These are phyloP conservation scores for Selene dorsalis DNA, from an alignment of 2,797 vertebrate species.

Conservation along the genomic window DNA sequence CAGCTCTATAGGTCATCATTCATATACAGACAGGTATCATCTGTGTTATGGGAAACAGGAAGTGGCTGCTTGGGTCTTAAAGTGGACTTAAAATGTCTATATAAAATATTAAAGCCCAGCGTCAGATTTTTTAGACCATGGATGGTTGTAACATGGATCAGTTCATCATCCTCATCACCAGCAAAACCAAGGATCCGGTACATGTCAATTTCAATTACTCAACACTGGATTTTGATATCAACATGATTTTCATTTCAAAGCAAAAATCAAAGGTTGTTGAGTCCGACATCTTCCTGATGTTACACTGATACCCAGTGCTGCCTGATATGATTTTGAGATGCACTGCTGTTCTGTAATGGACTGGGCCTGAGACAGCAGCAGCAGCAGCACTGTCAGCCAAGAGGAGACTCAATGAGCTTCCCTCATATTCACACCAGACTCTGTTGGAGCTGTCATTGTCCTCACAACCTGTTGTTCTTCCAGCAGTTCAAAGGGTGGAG, in stretches of 20 bases:
- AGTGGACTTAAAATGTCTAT: background rate
- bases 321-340: background rate
- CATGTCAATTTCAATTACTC: background rate
- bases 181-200: background rate
- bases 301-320: background rate
- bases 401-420: background rate
- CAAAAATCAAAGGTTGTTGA: background rate
- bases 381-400: background rate
- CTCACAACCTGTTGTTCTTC: background rate
- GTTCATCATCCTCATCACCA: too few relatives aligned
- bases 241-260: background rate
- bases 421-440: background rate
- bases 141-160: too few relatives aligned
- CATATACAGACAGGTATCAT: background rate
- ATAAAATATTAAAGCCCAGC: too few relatives aligned
- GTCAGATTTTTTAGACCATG: too few relatives aligned
- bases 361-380: background rate
- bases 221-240: background rate
- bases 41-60: constrained; percentile 33
- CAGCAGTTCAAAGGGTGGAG: background rate
- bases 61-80: background rate
- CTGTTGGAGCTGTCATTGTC: constrained; percentile 3
- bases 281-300: background rate
- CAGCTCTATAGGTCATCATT: constrained; percentile 42
- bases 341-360: background rate